Percentiles rank a stretch among this genome's conserved stretches.
Evolutionary conservation across 2,797 vertebrate genomes (phyloP).

Genomic region (Buceros bicornis): DNA sequence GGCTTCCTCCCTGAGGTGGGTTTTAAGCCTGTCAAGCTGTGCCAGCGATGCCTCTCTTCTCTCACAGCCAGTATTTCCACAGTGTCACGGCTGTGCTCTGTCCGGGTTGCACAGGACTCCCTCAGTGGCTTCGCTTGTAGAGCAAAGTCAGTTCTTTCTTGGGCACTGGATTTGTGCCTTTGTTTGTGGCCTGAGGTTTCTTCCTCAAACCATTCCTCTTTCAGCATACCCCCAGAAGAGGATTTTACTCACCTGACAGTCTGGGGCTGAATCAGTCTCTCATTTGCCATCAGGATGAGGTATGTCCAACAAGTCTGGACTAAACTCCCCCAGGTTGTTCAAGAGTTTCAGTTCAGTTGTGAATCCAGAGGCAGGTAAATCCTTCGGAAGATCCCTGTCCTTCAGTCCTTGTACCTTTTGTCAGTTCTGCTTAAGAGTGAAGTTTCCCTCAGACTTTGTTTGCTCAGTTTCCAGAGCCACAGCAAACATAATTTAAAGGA

Average conservation of each 20-base stretch:
- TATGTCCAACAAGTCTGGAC: background rate
- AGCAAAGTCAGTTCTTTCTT: background rate
- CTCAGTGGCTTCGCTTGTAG: background rate
- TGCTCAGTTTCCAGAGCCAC: conserved; percentile 74
- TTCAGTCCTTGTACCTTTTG: conserved; percentile 49
- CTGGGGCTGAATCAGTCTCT: background rate
- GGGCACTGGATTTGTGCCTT: background rate
- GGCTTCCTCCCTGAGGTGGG: background rate
- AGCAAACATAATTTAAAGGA: conserved; percentile 68
- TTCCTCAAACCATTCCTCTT: background rate
- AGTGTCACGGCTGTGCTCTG: background rate
- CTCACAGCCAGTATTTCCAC: background rate
- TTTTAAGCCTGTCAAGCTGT: background rate
- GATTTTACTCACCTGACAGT: conserved; percentile 72
- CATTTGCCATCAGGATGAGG: background rate
- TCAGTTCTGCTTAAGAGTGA: conserved; percentile 18
- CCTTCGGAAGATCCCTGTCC: conserved; percentile 44
- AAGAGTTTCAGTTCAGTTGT: background rate
- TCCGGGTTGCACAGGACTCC: background rate
- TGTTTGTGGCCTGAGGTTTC: background rate
- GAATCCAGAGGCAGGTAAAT: background rate
- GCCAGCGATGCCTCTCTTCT: background rate
- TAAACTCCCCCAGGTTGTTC: background rate
- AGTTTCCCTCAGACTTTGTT: conserved; percentile 69
- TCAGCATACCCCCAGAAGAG: background rate